Evolutionary conservation across 2,888 invertebrate genomes (phyloP).

Genomic region (Oxyscelio sp.): DNA sequence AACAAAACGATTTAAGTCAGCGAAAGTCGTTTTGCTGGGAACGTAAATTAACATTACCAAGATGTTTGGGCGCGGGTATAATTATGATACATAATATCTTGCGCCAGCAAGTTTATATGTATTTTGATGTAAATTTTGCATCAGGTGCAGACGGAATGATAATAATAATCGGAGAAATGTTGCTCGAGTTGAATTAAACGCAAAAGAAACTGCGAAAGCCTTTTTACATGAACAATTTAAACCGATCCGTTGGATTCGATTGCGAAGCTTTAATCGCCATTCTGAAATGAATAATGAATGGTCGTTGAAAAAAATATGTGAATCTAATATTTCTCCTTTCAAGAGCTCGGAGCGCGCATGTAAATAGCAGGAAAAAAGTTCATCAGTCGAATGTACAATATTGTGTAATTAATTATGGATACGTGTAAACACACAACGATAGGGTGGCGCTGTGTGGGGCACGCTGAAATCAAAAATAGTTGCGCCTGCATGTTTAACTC

Average conservation of each 20-base stretch:
- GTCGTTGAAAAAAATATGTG: background rate
- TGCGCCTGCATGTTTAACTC: too few relatives aligned
- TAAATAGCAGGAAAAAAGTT: background rate
- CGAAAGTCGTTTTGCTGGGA: background rate
- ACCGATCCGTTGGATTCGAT: conserved; percentile 22
- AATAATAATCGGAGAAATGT: conserved; percentile 21
- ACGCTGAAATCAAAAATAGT: too few relatives aligned
- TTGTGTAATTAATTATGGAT: too few relatives aligned
- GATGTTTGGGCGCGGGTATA: conserved; percentile 10
- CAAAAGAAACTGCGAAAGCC: background rate
- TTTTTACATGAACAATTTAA: conserved; percentile 14
- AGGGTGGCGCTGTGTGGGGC: too few relatives aligned
- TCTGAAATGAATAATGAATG: conserved; percentile 14
- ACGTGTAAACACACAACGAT: too few relatives aligned
- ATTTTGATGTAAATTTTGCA: conserved; percentile 32
- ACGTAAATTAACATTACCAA: conserved; percentile 22
- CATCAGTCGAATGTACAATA: too few relatives aligned
- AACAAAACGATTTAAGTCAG: too few relatives aligned
- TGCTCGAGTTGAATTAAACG: conserved; percentile 19
- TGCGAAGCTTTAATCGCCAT: conserved; percentile 12
- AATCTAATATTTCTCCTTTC: conserved; percentile 2
- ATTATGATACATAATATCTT: conserved; percentile 46
- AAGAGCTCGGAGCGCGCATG: background rate
- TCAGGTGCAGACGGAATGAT: background rate
- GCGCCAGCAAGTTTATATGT: conserved; percentile 24